Evolutionary conservation across 2,797 vertebrate genomes (phyloP).

Genomic region (Buceros bicornis): DNA sequence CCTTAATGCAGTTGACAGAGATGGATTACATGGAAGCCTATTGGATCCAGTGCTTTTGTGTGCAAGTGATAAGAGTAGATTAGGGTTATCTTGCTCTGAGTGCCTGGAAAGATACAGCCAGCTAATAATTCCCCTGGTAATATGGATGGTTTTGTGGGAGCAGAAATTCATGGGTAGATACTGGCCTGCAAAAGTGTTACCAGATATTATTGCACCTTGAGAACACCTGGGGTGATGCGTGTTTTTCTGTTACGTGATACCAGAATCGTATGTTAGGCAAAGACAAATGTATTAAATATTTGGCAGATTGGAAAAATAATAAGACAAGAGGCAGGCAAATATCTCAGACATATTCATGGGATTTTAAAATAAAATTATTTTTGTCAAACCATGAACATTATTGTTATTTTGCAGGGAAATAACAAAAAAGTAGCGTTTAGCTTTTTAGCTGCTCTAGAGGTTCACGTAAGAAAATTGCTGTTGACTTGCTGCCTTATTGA

Average conservation of each 20-base stretch:
- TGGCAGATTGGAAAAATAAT: background rate
- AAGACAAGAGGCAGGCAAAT: background rate
- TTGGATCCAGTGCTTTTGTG: conserved; percentile 85
- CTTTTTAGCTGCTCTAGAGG: background rate
- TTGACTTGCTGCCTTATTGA: background rate
- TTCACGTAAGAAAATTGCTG: background rate
- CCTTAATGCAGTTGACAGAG: conserved; percentile 89
- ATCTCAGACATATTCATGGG: background rate
- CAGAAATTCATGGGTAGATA: conserved; percentile 65
- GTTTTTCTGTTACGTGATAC: background rate
- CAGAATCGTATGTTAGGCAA: conserved; percentile 51
- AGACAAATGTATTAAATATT: conserved; percentile 47
- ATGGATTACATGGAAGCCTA: conserved; percentile 85
- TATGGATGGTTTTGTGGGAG: conserved; percentile 67
- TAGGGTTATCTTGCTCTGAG: conserved; percentile 83
- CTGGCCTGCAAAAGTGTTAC: conserved; percentile 48
- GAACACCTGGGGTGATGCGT: conserved; percentile 44
- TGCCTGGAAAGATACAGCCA: conserved; percentile 76
- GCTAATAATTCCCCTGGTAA: conserved; percentile 85
- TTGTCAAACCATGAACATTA: background rate
- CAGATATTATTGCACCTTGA: conserved; percentile 41
- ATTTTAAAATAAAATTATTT: background rate
- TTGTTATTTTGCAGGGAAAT: background rate
- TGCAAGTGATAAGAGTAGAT: conserved; percentile 84
- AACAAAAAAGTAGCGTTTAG: background rate